Evolutionary conservation across 2,797 vertebrate genomes (phyloP).

Genomic region (Lacerta viridis): DNA sequence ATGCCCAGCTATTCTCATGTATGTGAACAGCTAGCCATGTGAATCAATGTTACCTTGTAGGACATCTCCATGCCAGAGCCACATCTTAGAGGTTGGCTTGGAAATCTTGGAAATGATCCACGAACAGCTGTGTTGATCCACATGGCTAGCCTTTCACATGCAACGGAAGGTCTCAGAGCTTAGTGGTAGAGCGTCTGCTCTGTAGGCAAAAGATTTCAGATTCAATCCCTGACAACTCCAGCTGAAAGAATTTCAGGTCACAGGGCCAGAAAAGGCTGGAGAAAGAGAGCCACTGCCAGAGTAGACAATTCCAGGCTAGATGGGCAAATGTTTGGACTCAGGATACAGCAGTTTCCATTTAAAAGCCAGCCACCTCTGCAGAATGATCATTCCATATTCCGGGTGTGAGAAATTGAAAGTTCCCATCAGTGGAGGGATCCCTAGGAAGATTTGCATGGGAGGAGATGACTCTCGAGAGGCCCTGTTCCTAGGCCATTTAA

Average conservation of each 20-base stretch:
- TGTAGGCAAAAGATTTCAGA: not conserved
- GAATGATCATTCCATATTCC: not conserved
- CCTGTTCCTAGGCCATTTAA: not conserved
- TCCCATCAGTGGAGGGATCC: no score
- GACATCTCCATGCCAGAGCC: not conserved
- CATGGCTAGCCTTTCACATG: not conserved
- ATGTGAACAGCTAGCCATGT: not conserved
- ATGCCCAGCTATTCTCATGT: not conserved
- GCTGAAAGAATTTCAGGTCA: not conserved
- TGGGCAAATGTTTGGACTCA: not conserved
- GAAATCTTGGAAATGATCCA: not conserved
- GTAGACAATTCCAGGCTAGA: not conserved
- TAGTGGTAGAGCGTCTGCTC: not conserved
- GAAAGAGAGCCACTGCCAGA: not conserved
- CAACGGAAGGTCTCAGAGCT: not conserved
- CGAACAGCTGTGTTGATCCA: not conserved
- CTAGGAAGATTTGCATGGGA: not conserved
- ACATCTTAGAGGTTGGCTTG: not conserved
- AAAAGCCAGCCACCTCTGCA: not conserved
- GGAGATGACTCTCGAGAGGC: not conserved
- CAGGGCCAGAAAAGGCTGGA: not conserved
- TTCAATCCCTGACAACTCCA: not conserved
- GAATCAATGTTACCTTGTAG: not conserved
- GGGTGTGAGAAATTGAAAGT: no score
- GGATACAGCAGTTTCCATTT: not conserved